These are phyloP conservation scores for Elegia similella DNA, from an alignment of 2,888 invertebrate genomes.

Conservation along the genomic window DNA sequence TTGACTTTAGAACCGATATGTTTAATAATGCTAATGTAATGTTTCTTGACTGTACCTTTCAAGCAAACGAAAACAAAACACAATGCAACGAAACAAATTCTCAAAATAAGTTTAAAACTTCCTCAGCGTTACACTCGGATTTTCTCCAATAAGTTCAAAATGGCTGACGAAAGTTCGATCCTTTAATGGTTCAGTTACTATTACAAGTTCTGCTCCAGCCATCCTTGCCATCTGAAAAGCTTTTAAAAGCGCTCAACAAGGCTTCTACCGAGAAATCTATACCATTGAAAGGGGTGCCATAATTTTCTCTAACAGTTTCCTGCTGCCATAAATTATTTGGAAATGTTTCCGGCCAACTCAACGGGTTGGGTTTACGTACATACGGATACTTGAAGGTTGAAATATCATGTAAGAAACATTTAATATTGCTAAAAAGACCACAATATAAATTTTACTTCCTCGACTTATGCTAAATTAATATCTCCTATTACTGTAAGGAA, in stretches of 20 bases:
- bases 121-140: background rate
- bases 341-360: constrained; percentile 22
- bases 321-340: constrained; percentile 45
- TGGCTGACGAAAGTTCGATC: constrained; percentile 13
- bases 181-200: constrained; percentile 16
- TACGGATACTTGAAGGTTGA: constrained; percentile 3
- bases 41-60: too few species aligned
- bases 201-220: constrained; percentile 11
- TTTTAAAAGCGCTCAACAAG: constrained; percentile 47
- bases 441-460: background rate
- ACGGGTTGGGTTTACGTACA: constrained; percentile 16
- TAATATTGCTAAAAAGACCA: background rate
- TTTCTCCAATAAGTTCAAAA: constrained; percentile 12
- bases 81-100: background rate
- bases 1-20: too few species aligned
- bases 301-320: constrained; percentile 56
- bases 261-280: constrained; percentile 41
- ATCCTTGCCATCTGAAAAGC: constrained; percentile 40
- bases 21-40: too few species aligned
- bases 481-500: too few species aligned
- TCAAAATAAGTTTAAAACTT: constrained; percentile 9
- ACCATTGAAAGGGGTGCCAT: constrained; percentile 43
- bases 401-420: background rate
- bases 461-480: too few species aligned
- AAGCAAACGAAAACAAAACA: background rate